phyloP scores from a whole-genome alignment of 2,113 vertebrate species.

The Myocastor coypus region DNA sequence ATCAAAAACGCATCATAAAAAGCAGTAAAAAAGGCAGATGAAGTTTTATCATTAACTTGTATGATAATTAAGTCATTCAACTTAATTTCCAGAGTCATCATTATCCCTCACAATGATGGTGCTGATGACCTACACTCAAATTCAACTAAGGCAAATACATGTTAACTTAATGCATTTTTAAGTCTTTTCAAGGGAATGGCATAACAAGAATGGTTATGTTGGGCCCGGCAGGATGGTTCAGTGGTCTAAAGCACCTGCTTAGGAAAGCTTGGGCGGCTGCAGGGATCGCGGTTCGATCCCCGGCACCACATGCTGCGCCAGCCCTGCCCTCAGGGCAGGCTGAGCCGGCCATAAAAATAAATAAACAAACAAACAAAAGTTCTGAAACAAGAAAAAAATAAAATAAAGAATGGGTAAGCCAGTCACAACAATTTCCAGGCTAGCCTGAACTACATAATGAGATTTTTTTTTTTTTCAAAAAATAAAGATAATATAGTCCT shows the following conservation, averaged over 20 bases:
- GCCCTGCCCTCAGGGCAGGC: too few species aligned
- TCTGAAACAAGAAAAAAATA: too few species aligned
- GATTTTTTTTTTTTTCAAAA: neutral
- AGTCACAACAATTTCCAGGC: neutral
- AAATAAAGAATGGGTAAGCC: neutral
- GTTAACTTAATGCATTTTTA: neutral
- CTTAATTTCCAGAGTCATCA: constrained; percentile 1
- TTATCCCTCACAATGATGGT: neutral
- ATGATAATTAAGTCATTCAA: neutral
- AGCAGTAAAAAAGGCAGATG: constrained; percentile 55
- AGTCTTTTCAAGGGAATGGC: neutral
- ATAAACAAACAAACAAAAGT: too few species aligned
- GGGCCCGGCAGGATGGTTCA: too few species aligned
- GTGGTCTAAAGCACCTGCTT: too few species aligned
- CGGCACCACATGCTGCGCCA: too few species aligned
- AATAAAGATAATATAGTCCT: neutral
- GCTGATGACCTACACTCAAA: neutral
- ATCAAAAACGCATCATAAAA: constrained; percentile 27
- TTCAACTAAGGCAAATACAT: neutral
- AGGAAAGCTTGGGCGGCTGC: too few species aligned
- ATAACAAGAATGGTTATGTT: neutral
- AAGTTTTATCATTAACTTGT: neutral
- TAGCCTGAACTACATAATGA: neutral
- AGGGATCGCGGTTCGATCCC: too few species aligned
- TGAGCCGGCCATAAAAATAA: too few species aligned